phyloP scores from a whole-genome alignment of 2,113 vertebrate genomes.

The Picathartes gymnocephalus region DNA sequence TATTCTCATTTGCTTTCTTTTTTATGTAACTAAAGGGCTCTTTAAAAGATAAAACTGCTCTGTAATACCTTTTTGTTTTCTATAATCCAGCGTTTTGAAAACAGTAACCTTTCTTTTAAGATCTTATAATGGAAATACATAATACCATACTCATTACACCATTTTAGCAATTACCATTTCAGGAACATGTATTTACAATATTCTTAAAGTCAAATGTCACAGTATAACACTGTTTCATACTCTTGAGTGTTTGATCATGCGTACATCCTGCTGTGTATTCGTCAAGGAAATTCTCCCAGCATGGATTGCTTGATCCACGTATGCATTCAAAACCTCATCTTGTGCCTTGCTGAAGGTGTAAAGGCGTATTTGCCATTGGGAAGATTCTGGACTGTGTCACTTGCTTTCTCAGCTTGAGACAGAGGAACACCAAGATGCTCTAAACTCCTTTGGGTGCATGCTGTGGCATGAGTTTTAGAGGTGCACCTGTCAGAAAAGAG shows the following conservation, averaged over 20 bases:
- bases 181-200: conserved; percentile 5
- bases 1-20: neutral
- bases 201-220: conserved; percentile 6
- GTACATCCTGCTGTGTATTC: rapidly evolving
- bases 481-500: neutral
- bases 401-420: neutral
- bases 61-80: conserved; percentile 3
- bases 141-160: neutral
- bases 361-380: neutral
- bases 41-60: neutral
- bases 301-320: neutral
- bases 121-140: neutral
- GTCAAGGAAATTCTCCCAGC: neutral
- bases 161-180: neutral
- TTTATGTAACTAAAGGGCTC: neutral
- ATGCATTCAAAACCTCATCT: neutral
- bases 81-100: neutral
- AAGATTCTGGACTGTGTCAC: neutral
- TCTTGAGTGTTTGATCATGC: neutral
- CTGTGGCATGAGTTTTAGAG: neutral
- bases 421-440: neutral
- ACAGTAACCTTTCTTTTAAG: conserved; percentile 17
- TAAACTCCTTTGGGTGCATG: neutral
- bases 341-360: neutral
- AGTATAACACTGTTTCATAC: neutral